These are phyloP conservation scores for Nylanderia fulva DNA, from an alignment of 1,140 invertebrate genomes.

Conservation along the genomic window DNA sequence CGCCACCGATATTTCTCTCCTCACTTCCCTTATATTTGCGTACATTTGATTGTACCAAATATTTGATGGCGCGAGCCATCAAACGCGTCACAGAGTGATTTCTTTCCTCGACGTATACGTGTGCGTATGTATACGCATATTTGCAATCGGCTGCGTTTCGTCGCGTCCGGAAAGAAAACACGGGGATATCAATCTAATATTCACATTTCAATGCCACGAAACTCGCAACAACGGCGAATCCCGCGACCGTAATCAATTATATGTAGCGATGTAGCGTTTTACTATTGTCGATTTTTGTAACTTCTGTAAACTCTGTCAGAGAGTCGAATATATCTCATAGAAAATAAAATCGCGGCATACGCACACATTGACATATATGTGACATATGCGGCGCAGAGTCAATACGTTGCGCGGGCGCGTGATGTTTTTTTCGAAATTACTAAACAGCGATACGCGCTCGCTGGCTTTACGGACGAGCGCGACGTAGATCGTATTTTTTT, in stretches of 20 bases:
- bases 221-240: background rate
- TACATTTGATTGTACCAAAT: constrained; percentile 62
- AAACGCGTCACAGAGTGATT: constrained; percentile 38
- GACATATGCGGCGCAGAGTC: background rate
- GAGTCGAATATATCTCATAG: background rate
- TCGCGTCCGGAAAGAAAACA: constrained; percentile 2
- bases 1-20: no score
- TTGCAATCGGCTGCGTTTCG: background rate
- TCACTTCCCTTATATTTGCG: constrained; percentile 59
- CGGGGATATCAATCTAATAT: constrained; percentile 16
- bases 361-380: no score
- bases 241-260: constrained; percentile 34
- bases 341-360: background rate
- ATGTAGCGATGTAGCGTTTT: constrained; percentile 45
- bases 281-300: constrained; percentile 44
- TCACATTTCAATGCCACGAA: background rate
- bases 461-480: constrained; percentile 32
- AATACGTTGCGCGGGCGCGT: background rate
- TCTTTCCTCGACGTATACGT: background rate
- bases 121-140: background rate
- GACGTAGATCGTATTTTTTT: constrained; percentile 48
- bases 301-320: constrained; percentile 2
- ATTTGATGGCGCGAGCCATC: constrained; percentile 55
- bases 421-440: constrained; percentile 53
- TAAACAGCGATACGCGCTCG: constrained; percentile 20